Percentiles rank a stretch among this genome's conserved stretches.
These are phyloP conservation scores for Scaptodrosophila latifasciaeformis DNA, from an alignment of 2,888 invertebrate species.

Conservation along the genomic window DNA sequence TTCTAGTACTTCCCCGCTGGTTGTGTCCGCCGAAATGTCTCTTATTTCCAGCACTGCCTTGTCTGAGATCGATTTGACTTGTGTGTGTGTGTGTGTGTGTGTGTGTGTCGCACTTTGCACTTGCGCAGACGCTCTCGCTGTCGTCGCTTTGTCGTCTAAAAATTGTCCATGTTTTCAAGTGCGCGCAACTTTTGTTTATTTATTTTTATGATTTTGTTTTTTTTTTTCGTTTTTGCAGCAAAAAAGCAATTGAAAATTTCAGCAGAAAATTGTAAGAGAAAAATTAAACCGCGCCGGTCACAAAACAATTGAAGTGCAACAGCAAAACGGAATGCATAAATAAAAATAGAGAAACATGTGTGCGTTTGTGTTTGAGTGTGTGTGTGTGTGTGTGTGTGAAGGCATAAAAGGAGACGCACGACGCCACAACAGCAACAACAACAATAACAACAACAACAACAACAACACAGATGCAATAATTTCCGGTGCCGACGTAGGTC, in stretches of 20 bases:
- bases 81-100: too few species aligned
- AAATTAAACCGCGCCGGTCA: constrained; percentile 1
- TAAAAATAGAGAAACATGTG: constrained; percentile 20
- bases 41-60: too few species aligned
- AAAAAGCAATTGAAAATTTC: constrained; percentile 32
- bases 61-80: too few species aligned
- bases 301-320: constrained; percentile 51
- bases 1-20: too few species aligned
- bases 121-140: background rate
- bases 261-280: constrained; percentile 25
- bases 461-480: constrained; percentile 63
- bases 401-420: too few species aligned
- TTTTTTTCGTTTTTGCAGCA: background rate
- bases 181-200: background rate
- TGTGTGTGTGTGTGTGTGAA: too few species aligned
- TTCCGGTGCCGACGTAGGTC: constrained; percentile 53
- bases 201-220: background rate
- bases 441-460: constrained; percentile 29
- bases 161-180: too few species aligned
- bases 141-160: background rate
- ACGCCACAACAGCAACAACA: constrained; percentile 11
- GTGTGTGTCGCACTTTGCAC: too few species aligned
- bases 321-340: constrained; percentile 13
- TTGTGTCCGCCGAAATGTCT: too few species aligned
- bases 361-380: too few species aligned